Conservation (phyloP, 1,140 invertebrate species). For the Augochlora pura region DNA sequence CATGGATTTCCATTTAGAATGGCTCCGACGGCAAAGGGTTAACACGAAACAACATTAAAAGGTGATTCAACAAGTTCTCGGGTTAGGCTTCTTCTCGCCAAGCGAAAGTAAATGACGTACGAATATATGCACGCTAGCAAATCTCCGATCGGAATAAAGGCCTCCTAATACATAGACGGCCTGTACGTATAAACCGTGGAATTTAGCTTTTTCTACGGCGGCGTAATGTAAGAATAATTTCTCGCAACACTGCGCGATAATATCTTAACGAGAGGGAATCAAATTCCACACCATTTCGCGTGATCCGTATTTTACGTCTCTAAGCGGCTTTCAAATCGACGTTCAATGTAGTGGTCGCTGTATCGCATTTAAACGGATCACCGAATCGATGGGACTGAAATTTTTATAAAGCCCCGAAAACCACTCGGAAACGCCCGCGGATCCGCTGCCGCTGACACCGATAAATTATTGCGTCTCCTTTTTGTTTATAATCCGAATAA, state of each 20-base stretch:
- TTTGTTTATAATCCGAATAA: neutral
- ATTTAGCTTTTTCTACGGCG: too few species aligned
- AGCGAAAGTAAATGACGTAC: too few species aligned
- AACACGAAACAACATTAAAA: too few species aligned
- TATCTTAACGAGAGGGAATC: conserved; percentile 29
- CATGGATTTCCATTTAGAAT: too few species aligned
- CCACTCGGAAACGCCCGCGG: neutral
- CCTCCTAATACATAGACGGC: neutral
- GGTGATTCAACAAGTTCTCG: too few species aligned
- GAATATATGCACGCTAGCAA: too few species aligned
- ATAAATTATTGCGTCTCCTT: conserved; percentile 18
- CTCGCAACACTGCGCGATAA: neutral
- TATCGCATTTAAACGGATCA: conserved; percentile 31
- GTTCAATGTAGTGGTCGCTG: conserved; percentile 21
- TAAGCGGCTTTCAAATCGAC: conserved; percentile 54
- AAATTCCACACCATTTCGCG: conserved; percentile 22
- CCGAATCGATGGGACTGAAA: conserved; percentile 54
- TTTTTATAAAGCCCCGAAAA: conserved; percentile 40
- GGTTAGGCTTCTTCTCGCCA: too few species aligned
- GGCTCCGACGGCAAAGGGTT: too few species aligned
- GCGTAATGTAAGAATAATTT: conserved; percentile 1
- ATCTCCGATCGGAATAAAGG: too few species aligned
- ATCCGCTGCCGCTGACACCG: conserved; percentile 2
- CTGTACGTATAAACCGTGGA: neutral
- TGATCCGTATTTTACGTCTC: conserved; percentile 51